A percentile compares a stretch with the other conserved stretches of the same genome.
Evolutionary conservation across 2,797 vertebrate genomes (phyloP).

Genomic region (Enteromius argenteus): DNA sequence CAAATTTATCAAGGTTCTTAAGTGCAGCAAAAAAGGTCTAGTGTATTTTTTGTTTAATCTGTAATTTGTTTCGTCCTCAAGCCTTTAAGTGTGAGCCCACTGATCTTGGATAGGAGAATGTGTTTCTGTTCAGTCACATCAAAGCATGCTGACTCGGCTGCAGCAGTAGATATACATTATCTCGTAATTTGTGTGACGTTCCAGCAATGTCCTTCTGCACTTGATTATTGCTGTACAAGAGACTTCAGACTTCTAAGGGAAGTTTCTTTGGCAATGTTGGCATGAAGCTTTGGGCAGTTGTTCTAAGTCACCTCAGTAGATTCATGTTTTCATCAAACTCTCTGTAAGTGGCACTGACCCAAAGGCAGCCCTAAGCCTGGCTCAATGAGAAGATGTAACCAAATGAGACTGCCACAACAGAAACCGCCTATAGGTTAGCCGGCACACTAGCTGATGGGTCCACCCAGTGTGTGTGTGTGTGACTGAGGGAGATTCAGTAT

Average conservation of each 20-base stretch:
- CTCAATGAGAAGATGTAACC: constrained; percentile 75
- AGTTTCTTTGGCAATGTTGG: constrained; percentile 68
- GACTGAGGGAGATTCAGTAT: background rate
- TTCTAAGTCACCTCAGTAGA: constrained; percentile 77
- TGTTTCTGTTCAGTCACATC: background rate
- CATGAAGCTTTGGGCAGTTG: constrained; percentile 76
- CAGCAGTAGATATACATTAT: background rate
- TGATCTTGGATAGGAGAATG: background rate
- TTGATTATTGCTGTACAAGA: constrained; percentile 61
- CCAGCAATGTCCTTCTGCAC: constrained; percentile 9
- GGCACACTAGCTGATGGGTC: background rate
- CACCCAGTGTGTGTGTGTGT: constrained; percentile 12
- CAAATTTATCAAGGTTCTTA: background rate
- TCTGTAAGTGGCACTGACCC: constrained; percentile 72
- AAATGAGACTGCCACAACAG: constrained; percentile 82
- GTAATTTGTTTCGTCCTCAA: background rate
- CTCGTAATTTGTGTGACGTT: constrained; percentile 14
- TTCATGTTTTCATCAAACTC: constrained; percentile 75
- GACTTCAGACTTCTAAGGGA: constrained; percentile 65
- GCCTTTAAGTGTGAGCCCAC: constrained; percentile 2
- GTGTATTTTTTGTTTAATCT: background rate
- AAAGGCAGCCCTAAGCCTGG: constrained; percentile 70
- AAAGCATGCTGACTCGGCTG: background rate
- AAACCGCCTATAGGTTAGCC: constrained; percentile 73
- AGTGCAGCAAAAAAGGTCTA: background rate